phyloP scores from a whole-genome alignment of 2,113 vertebrate species.

The Clupea harengus region DNA sequence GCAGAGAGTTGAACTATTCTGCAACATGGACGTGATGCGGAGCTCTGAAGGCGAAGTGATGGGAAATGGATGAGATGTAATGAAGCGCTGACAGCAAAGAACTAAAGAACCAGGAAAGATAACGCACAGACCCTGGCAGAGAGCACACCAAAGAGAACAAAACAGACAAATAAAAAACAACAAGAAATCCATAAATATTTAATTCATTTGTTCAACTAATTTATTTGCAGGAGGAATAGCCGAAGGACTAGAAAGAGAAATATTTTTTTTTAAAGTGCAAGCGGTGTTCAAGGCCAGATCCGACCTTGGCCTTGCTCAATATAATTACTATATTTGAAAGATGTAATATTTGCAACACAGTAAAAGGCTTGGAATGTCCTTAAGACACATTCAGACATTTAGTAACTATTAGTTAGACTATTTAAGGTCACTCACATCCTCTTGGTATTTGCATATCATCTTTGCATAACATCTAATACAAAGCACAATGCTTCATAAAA shows the following conservation, averaged over 20 bases:
- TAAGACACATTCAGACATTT: not conserved
- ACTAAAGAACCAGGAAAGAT: not conserved
- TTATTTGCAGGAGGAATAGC: not conserved
- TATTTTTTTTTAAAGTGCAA: not conserved
- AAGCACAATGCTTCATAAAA: too few relatives aligned
- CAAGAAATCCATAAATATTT: not conserved
- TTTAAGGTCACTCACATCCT: not conserved
- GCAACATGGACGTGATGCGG: not conserved
- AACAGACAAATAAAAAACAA: not conserved
- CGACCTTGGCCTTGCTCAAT: not conserved
- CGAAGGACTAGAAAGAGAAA: not conserved
- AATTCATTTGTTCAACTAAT: not conserved
- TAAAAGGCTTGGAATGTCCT: not conserved
- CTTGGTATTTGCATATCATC: not conserved
- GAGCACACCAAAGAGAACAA: not conserved
- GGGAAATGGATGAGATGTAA: not conserved
- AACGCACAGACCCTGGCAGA: not conserved
- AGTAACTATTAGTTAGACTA: not conserved
- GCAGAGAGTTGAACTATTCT: not conserved
- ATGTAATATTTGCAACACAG: not conserved
- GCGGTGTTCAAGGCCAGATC: not conserved
- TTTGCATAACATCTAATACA: too few relatives aligned
- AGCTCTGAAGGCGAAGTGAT: not conserved
- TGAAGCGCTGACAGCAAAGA: not conserved
- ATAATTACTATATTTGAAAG: slow-evolving; percentile 1